phyloP scores from a whole-genome alignment of 2,797 vertebrate genomes.

The Sitta carolinensis region DNA sequence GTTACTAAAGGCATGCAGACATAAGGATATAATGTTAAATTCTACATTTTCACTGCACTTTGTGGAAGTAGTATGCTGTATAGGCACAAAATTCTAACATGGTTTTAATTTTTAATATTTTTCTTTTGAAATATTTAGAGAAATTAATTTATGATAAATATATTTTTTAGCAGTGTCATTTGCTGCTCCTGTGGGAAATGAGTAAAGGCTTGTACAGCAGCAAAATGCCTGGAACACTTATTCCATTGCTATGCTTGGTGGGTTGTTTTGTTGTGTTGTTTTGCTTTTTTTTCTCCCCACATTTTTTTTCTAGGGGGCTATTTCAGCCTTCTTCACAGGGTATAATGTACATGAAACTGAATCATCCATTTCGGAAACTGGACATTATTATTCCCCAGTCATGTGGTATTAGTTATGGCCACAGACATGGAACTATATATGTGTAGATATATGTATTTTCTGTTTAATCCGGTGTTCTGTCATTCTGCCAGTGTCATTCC shows the following conservation, averaged over 20 bases:
- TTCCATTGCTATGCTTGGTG: neutral
- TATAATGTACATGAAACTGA: neutral
- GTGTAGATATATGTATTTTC: neutral
- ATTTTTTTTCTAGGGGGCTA: neutral
- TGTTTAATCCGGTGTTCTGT: neutral
- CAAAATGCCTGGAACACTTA: neutral
- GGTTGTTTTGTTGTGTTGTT: neutral
- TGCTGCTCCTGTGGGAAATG: neutral
- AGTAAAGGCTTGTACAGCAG: neutral
- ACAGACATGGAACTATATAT: neutral
- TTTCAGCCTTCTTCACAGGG: neutral
- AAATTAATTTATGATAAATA: neutral
- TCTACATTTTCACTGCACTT: neutral
- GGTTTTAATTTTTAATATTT: neutral
- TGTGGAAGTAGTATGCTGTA: neutral
- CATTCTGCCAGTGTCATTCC: neutral
- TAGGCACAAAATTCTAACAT: neutral
- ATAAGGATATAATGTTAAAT: neutral
- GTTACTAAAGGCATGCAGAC: neutral
- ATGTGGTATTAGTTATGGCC: neutral
- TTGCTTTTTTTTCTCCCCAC: rapidly evolving
- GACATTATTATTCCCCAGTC: neutral
- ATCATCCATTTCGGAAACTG: neutral
- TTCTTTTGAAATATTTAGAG: neutral
- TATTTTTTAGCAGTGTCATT: neutral